These are phyloP conservation scores for Melieria picta DNA, from an alignment of 2,888 invertebrate species.

Conservation along the genomic window DNA sequence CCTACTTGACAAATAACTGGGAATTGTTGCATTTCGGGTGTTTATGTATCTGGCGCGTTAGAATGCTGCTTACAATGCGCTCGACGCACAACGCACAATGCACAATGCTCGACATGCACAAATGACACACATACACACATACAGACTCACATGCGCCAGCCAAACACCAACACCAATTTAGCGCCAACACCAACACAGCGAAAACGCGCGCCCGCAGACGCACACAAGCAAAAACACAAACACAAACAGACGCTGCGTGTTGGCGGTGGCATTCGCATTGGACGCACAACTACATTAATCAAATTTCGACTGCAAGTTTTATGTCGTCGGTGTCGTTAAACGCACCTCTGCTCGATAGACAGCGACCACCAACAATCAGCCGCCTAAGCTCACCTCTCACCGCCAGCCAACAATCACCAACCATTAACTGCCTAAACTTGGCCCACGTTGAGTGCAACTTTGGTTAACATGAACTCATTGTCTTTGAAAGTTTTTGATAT, in stretches of 20 bases:
- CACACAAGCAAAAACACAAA: constrained; percentile 17
- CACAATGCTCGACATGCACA: not conserved
- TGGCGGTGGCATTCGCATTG: not conserved
- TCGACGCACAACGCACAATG: not conserved
- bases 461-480: too few species aligned
- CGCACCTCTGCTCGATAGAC: constrained; percentile 3
- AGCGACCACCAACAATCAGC: constrained; percentile 11
- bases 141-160: not conserved
- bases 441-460: not conserved
- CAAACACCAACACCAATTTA: constrained; percentile 16
- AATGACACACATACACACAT: not conserved
- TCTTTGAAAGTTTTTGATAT: too few species aligned
- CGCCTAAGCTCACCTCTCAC: too few species aligned
- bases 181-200: constrained; percentile 2
- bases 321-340: not conserved
- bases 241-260: not conserved
- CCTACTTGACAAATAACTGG: constrained; percentile 29
- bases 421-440: constrained; percentile 9
- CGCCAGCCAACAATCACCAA: too few species aligned
- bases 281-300: constrained; percentile 33
- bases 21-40: constrained; percentile 6
- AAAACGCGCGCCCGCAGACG: constrained; percentile 12
- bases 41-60: constrained; percentile 1
- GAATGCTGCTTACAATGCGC: not conserved
- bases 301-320: constrained; percentile 15